Evolutionary conservation across 2,113 vertebrate genomes (phyloP).

Genomic region (Castor canadensis): DNA sequence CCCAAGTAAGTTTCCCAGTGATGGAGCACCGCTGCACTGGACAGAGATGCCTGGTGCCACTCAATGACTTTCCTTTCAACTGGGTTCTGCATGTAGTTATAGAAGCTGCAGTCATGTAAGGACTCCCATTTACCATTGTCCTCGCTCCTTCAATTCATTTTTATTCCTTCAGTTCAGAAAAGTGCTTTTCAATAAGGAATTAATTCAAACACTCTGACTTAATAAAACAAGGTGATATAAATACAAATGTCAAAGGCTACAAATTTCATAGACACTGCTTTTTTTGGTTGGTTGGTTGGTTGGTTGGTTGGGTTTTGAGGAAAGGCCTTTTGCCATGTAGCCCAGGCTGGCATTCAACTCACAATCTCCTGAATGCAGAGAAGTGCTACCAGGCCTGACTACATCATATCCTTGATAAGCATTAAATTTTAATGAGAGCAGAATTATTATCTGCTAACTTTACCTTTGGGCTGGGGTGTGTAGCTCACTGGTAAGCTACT

Average conservation of each 20-base stretch:
- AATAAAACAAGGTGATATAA: neutral
- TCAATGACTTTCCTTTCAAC: neutral
- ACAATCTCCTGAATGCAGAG: neutral
- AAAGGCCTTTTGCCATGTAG: no score
- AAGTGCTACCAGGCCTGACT: neutral
- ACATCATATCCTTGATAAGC: neutral
- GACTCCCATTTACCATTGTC: neutral
- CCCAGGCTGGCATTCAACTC: no score
- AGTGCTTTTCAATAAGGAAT: neutral
- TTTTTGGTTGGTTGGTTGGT: no score
- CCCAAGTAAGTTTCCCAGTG: neutral
- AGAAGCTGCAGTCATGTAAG: neutral
- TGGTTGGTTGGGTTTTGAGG: no score
- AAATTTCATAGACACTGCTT: neutral
- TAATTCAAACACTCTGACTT: neutral
- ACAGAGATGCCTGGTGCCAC: accelerated
- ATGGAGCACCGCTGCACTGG: neutral
- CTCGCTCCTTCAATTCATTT: neutral
- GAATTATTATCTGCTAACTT: neutral
- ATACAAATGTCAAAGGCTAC: neutral
- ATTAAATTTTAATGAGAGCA: neutral
- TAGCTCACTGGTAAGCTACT: no score
- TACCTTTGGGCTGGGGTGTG: no score
- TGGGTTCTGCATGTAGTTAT: neutral
- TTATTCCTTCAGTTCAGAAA: neutral